These are phyloP conservation scores for Mylabris sibirica DNA, from an alignment of 2,888 invertebrate genomes.

Conservation along the genomic window DNA sequence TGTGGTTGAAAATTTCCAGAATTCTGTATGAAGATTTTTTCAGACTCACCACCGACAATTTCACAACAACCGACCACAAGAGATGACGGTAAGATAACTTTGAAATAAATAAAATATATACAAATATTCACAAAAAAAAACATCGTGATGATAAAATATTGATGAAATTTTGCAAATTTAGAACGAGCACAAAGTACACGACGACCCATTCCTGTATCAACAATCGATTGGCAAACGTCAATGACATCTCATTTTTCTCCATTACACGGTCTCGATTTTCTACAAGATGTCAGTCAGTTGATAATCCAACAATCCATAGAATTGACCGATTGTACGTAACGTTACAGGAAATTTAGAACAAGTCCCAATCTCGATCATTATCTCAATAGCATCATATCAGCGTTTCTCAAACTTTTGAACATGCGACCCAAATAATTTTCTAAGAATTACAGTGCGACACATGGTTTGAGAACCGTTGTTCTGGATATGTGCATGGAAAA, in stretches of 20 bases:
- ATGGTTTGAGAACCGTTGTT: no score
- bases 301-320: constrained; percentile 84
- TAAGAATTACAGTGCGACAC: no score
- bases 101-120: constrained; percentile 21
- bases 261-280: constrained; percentile 74
- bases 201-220: constrained; percentile 68
- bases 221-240: constrained; percentile 68
- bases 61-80: constrained; percentile 28
- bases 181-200: constrained; percentile 52
- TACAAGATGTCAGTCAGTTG: constrained; percentile 72
- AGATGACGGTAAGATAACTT: constrained; percentile 10
- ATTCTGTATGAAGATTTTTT: constrained; percentile 37
- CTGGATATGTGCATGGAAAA: no score
- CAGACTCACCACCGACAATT: constrained; percentile 32
- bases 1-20: constrained; percentile 29
- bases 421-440: no score
- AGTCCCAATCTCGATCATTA: constrained; percentile 1
- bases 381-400: no score
- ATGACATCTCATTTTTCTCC: constrained; percentile 69
- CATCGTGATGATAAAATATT: neutral
- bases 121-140: constrained; percentile 5
- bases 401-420: no score
- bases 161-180: constrained; percentile 15
- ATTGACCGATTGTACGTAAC: constrained; percentile 74
- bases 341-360: neutral